phyloP scores from a whole-genome alignment of 1,140 invertebrate genomes.

The Copidosoma floridanum region DNA sequence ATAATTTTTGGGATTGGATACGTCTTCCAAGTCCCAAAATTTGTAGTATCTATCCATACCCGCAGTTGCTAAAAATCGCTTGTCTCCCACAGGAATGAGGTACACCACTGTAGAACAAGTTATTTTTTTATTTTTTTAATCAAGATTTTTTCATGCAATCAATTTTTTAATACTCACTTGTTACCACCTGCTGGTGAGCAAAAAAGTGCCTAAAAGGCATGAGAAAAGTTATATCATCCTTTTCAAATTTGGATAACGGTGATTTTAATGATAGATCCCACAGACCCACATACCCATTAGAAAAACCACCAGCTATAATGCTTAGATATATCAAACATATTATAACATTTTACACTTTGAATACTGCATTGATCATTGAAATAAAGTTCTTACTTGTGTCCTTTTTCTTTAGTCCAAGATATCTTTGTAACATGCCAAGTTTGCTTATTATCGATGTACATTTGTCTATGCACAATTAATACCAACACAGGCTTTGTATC shows the following conservation, averaged over 20 bases:
- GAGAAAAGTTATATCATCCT: constrained; percentile 46
- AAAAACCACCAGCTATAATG: constrained; percentile 63
- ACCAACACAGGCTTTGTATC: constrained; percentile 46
- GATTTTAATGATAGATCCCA: constrained; percentile 61
- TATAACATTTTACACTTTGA: no score
- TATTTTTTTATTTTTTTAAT: no score
- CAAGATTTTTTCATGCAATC: no score
- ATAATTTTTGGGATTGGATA: constrained; percentile 36
- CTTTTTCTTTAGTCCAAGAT: constrained; percentile 53
- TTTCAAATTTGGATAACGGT: constrained; percentile 51
- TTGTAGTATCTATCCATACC: constrained; percentile 54
- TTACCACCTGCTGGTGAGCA: constrained; percentile 53
- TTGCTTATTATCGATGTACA: constrained; percentile 34
- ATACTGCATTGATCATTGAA: no score
- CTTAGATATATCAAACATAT: no score
- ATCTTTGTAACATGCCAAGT: constrained; percentile 52
- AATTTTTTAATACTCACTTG: no score
- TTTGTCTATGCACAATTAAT: constrained; percentile 41
- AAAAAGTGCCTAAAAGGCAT: constrained; percentile 51
- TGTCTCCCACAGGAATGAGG: constrained; percentile 47
- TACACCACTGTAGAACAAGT: no score
- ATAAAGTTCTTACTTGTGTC: constrained; percentile 46
- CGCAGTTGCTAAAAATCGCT: constrained; percentile 49
- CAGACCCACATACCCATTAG: constrained; percentile 63
- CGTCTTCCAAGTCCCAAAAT: constrained; percentile 57